phyloP scores from a whole-genome alignment of 2,797 vertebrate genomes.

The Acanthurus lineatus region DNA sequence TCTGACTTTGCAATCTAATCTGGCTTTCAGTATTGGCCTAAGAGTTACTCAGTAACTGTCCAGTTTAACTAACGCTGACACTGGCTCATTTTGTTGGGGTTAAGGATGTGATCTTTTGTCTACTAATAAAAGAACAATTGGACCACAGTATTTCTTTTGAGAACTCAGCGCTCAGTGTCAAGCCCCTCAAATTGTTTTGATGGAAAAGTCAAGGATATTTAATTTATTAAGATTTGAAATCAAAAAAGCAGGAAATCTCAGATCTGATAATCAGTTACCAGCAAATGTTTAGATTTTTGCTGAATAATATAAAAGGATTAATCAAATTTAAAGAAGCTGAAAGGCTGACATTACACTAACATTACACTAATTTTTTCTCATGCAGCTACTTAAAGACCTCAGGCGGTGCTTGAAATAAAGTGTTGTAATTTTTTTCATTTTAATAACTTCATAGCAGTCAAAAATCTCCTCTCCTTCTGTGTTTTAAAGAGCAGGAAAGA shows the following conservation, averaged over 20 bases:
- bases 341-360: not conserved
- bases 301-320: not conserved
- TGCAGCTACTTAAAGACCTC: not conserved
- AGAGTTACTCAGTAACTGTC: not conserved
- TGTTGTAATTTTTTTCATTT: not conserved
- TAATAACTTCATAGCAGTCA: not conserved
- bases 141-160: not conserved
- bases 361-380: not conserved
- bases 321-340: not conserved
- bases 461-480: not conserved
- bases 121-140: not conserved
- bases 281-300: not conserved
- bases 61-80: not conserved
- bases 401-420: not conserved
- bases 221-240: constrained; percentile 1
- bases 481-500: constrained; percentile 11
- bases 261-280: not conserved
- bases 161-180: not conserved
- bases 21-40: not conserved
- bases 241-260: not conserved
- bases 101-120: not conserved
- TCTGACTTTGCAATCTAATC: not conserved
- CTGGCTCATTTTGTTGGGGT: not conserved
- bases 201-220: not conserved
- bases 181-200: not conserved